Evolutionary conservation across 2,113 vertebrate species (phyloP), one percentile per base, ranked within the genome.

Genomic region (Bucco capensis): DNA sequence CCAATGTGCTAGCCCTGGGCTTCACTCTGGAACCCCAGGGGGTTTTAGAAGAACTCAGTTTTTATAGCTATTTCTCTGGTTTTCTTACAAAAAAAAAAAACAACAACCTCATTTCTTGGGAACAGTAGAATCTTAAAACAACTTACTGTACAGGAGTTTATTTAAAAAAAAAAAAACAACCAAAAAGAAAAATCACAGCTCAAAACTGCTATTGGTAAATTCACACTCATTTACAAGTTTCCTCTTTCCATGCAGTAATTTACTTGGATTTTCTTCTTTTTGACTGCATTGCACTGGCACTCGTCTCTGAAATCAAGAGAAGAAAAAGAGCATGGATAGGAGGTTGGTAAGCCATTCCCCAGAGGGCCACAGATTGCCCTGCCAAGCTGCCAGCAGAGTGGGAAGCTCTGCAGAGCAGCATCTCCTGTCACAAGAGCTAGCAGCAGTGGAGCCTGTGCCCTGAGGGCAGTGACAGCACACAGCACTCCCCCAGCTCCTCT

Each of bases 241-340:
- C 98, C 98, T 96, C 97, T 98, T 95, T 92, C 96, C 82, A 98
- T 96, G 97, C 97, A 97, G 95, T 95, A 96, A 88, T 98, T 98
- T 96, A 99, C 98, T 99, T 99, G 94, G 99, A 99, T 98, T 99
- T 99, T 98, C 99, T 99, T 98, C 98, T 96, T 97, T 99, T 99
- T 93, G 99, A 98, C 98, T 99, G 99, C 89, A 98, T 98, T 76
- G 98, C 98, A 96, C 98, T 98, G 83, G 98, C 98, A 98, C 98
- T 98, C 95, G 98, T 98, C 96, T 99, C 99, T 98, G 88, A 97
- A 96, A 96, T 94, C 22, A 96, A 96, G 95, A 89, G 93, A 96
- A 89, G 95, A 94, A 93, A 97, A 87, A n/a, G 25, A 95, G 89
- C 84, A 33, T 96, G 96, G 96, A 93, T 94, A 62, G 1, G 42